phyloP scores from a whole-genome alignment of 2,113 vertebrate genomes.

The Scolopax mira region DNA sequence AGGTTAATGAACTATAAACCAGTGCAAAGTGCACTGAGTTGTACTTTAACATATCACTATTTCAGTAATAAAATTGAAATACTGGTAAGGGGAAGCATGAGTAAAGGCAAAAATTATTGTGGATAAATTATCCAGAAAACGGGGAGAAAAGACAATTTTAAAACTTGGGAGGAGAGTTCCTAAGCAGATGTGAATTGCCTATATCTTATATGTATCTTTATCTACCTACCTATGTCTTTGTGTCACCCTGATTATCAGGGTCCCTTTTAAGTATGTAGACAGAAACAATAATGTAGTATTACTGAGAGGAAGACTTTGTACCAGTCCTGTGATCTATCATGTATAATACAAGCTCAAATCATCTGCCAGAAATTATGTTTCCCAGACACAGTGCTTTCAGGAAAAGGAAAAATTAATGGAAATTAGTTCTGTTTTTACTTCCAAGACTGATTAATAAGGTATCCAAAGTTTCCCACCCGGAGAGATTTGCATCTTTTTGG shows the following conservation, averaged over 20 bases:
- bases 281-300: neutral
- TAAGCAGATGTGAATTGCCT: neutral
- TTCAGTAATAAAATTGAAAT: neutral
- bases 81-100: neutral
- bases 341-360: neutral
- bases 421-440: neutral
- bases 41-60: neutral
- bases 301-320: neutral
- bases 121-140: neutral
- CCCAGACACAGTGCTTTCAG: neutral
- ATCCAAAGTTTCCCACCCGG: neutral
- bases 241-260: neutral
- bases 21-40: neutral
- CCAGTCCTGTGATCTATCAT: neutral
- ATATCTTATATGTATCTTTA: neutral
- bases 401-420: neutral
- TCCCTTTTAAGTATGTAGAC: neutral
- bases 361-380: neutral
- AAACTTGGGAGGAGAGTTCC: neutral
- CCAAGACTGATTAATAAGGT: neutral
- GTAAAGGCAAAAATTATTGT: neutral
- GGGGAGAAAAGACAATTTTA: neutral
- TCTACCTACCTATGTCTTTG: neutral
- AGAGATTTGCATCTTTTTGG: neutral
- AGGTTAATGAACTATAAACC: neutral